These are phyloP conservation scores for Rhinogobio ventralis DNA, from an alignment of 2,797 vertebrate genomes.

Conservation along the genomic window DNA sequence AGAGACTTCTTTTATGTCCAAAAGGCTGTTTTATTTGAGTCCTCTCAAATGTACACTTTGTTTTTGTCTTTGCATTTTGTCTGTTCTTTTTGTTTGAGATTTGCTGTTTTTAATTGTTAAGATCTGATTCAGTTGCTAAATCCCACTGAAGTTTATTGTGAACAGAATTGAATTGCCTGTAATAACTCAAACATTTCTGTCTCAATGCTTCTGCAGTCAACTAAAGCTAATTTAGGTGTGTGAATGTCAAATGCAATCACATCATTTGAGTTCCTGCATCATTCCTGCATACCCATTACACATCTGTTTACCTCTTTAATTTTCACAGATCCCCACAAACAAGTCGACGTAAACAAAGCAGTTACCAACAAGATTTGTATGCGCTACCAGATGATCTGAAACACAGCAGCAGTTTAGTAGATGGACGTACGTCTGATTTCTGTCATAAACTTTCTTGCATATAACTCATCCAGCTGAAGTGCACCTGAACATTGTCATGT, in stretches of 20 bases:
- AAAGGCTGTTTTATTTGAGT: neutral
- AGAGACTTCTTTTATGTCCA: neutral
- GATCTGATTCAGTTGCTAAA: neutral
- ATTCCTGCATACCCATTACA: neutral
- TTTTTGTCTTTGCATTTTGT: neutral
- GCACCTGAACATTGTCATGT: neutral
- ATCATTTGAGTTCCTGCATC: neutral
- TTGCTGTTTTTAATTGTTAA: neutral
- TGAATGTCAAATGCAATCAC: neutral
- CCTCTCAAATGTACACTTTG: no score
- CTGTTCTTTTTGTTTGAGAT: neutral
- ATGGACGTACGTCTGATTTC: conserved; percentile 65
- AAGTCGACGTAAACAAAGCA: conserved; percentile 72
- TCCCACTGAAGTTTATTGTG: neutral
- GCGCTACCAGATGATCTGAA: conserved; percentile 66
- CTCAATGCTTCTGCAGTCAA: neutral
- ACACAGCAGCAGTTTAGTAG: conserved; percentile 58
- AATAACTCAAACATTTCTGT: neutral
- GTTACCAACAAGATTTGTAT: conserved; percentile 63
- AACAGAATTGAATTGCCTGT: neutral
- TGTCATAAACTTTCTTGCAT: neutral
- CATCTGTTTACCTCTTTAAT: neutral
- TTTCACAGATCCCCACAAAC: conserved; percentile 50
- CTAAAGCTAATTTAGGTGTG: neutral
- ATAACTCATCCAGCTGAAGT: neutral